These are phyloP conservation scores for Lophotis ruficrista DNA, from an alignment of 2,113 vertebrate species.

Conservation along the genomic window DNA sequence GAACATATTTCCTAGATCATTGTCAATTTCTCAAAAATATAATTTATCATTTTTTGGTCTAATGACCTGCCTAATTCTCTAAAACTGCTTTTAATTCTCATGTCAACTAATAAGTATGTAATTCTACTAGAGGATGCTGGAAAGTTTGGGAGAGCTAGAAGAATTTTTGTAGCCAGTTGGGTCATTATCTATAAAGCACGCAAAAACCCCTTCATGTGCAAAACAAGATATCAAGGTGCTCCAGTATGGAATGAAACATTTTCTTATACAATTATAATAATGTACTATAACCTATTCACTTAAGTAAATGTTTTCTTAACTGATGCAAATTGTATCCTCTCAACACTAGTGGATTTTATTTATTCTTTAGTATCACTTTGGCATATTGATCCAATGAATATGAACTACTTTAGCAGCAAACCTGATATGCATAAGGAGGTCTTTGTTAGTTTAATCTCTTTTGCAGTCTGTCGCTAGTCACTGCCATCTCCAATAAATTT, in stretches of 20 bases:
- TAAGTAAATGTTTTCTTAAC: not conserved
- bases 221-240: not conserved
- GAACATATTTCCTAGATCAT: not conserved
- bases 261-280: not conserved
- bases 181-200: not conserved
- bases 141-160: not conserved
- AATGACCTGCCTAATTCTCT: not conserved
- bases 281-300: not conserved
- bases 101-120: not conserved
- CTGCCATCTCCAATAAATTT: not conserved
- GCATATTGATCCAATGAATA: not conserved
- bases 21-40: not conserved
- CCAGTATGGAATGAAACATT: not conserved
- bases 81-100: not conserved
- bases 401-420: not conserved
- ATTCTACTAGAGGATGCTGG: not conserved
- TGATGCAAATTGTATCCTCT: not conserved
- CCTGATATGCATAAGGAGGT: not conserved
- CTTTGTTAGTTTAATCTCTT: not conserved
- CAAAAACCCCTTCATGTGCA: not conserved
- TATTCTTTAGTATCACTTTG: not conserved
- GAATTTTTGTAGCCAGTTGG: not conserved
- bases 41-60: not conserved
- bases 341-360: not conserved
- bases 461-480: not conserved